Evolutionary conservation across 2,888 invertebrate species (phyloP), one percentile per base, ranked within the genome.

Genomic region (Athalia circularis): DNA sequence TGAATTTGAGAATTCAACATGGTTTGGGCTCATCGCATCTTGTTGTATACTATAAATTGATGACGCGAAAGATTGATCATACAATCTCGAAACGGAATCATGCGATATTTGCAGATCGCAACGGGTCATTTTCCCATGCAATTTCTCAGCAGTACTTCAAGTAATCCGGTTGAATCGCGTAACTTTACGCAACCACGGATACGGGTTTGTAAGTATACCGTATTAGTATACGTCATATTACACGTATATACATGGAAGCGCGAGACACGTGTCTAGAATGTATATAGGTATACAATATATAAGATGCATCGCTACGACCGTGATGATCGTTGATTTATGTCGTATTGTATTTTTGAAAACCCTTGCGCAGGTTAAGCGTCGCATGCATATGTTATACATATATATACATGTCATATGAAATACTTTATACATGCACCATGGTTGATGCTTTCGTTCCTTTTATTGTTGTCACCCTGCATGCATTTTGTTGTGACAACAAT

Each of bases 281-380:
- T 13, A 15, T 57, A 48, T 54, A 48, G 52, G 68, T 77, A 72
- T 76, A 77, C 76, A 78, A 65, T 68, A 54, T 9, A 48, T 59
- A 57, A 75, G 64, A 50, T 64, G 47, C 70, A 29, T 64, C 7
- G 54, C 65, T 68, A 77, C 65, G 75, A 75, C 59, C 77, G 61
- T 81, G 81, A 84, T 84, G 82, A 83, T 85, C 83, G 81, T 81
- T 85, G 86, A 86, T 85, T 86, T 84, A 85, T 83, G 82, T 80
- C n/a, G 80, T 83, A 85, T 85, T 85, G 85, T 86, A 80, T 81
- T 79, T 82, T 79, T 29, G 29, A 79, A 83, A 86, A 83, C 82
- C 82, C 82, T 79, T 80, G 82, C 80, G 75, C 75, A 75, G 75
- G 75, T 75, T 29, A 29, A 29, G 62, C 61, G 62, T 62, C 50